These are phyloP conservation scores for Achroia grisella DNA, from an alignment of 1,140 invertebrate species.

Conservation along the genomic window DNA sequence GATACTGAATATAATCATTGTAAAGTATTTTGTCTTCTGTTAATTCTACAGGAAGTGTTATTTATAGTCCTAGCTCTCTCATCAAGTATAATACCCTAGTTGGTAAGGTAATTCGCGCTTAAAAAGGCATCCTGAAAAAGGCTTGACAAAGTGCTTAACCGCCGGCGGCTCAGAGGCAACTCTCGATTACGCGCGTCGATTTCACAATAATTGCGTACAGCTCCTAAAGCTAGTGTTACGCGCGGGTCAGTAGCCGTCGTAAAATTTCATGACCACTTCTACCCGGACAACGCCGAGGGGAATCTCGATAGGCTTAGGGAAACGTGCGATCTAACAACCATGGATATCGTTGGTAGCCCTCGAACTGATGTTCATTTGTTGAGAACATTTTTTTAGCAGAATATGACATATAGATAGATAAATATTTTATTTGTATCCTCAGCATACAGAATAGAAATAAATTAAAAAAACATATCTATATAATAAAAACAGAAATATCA, in stretches of 20 bases:
- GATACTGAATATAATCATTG: too few relatives aligned
- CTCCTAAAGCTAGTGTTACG: conserved; percentile 36
- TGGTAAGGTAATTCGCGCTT: conserved; percentile 34
- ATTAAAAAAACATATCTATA: too few relatives aligned
- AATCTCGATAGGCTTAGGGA: conserved; percentile 16
- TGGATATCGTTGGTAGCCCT: conserved; percentile 5
- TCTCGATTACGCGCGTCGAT: conserved; percentile 33
- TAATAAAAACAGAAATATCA: too few relatives aligned
- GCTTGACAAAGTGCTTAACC: conserved; percentile 35
- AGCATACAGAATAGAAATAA: too few relatives aligned
- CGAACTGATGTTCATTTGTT: conserved; percentile 12
- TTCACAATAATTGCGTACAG: conserved; percentile 45
- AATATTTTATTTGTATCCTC: too few relatives aligned
- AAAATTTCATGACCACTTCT: conserved; percentile 47
- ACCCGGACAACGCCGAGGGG: conserved; percentile 16
- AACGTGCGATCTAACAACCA: conserved; percentile 20
- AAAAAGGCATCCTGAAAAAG: conserved; percentile 30
- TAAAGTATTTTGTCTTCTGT: too few relatives aligned
- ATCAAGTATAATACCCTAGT: conserved; percentile 26
- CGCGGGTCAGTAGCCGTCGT: conserved; percentile 39
- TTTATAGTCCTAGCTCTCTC: conserved; percentile 8
- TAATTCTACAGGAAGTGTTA: too few relatives aligned
- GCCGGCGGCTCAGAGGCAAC: conserved; percentile 27
- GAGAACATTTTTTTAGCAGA: too few relatives aligned
- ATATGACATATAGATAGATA: too few relatives aligned